phyloP scores from a whole-genome alignment of 2,888 invertebrate genomes.

The Protonemura montana region DNA sequence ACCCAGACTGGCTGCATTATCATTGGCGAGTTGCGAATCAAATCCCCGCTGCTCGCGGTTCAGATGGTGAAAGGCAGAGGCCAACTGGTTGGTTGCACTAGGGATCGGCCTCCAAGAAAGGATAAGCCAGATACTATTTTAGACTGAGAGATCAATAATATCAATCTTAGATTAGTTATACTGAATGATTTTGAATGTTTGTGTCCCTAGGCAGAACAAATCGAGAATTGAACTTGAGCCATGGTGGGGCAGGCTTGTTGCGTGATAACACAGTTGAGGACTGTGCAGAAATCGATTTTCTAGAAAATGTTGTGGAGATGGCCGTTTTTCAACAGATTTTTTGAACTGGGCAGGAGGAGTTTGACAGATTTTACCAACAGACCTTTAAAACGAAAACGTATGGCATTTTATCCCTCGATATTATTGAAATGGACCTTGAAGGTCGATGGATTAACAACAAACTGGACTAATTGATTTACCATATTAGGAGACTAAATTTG shows the following conservation, averaged over 20 bases:
- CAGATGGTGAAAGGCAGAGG: conserved; percentile 12
- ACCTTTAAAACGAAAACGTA: neutral
- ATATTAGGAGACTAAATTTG: neutral
- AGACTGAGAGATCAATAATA: neutral
- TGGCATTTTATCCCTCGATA: neutral
- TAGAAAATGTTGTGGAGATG: too few relatives aligned
- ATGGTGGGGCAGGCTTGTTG: neutral
- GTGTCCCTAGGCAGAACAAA: neutral
- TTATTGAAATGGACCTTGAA: neutral
- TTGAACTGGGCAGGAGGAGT: too few relatives aligned
- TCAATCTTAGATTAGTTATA: neutral
- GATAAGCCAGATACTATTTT: neutral
- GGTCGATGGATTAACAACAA: neutral
- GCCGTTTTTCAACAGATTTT: too few relatives aligned
- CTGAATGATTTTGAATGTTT: neutral
- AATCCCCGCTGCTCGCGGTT: neutral
- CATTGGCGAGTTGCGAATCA: neutral
- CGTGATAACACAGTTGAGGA: neutral
- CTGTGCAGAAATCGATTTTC: too few relatives aligned
- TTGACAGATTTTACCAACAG: neutral
- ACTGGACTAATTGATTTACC: neutral
- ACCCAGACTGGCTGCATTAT: neutral
- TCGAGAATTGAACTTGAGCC: neutral
- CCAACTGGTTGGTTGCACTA: neutral
- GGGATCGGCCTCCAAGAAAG: neutral